Base-by-base conservation (phyloP, 2,888 invertebrate species). In the Lacanobia oleracea region DNA sequence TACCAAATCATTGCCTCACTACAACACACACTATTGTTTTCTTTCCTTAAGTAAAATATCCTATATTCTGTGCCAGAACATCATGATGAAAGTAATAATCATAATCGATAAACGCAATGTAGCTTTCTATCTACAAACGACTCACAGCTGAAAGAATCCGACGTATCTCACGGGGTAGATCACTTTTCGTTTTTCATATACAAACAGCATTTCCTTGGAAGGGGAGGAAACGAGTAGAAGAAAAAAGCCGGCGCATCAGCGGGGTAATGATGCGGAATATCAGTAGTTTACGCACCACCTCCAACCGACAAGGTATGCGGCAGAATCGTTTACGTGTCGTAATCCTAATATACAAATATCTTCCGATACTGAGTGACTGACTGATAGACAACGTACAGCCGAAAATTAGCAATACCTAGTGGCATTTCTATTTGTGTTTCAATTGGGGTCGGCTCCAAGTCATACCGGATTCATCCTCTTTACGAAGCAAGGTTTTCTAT, bases 211-310 rank as follows among this genome's bases (percentile, higher is more conserved):
- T 78, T 78, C 43, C 60, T 60, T 45, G 5, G 23, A 40, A 53
- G 51, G 51, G 66, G 75, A 75, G 79, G 76, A 86, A 86, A 87
- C 84, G 81, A 69, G 64, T 63, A 74, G 67, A 81, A 79, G 66
- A 72, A 74, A 79, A 75, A 86, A 61, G 45, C 50, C 56, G 16
- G 14, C 74, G 72, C 82, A 76, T 84, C 78, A 69, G 71, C 61
- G 84, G 50, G 76, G 90, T 91, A 92, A 92, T 92, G 92, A 88
- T 66, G 87, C 74, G 92, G 86, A 85, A 89, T 92, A 92, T 92
- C 92, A 86, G 85, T 75, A 85, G 85, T 91, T 92, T 81, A 91
- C 92, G 90, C 91, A 82, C 81, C 90, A 84, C 66, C 84, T 82
- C 66, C 85, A 83, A 59, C 45, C 75, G 67, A 76, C 66, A 72